A percentile compares a stretch with the other conserved stretches of the same genome.
Evolutionary conservation across 2,113 vertebrate genomes (phyloP).

Genomic region (Caranx ignobilis): DNA sequence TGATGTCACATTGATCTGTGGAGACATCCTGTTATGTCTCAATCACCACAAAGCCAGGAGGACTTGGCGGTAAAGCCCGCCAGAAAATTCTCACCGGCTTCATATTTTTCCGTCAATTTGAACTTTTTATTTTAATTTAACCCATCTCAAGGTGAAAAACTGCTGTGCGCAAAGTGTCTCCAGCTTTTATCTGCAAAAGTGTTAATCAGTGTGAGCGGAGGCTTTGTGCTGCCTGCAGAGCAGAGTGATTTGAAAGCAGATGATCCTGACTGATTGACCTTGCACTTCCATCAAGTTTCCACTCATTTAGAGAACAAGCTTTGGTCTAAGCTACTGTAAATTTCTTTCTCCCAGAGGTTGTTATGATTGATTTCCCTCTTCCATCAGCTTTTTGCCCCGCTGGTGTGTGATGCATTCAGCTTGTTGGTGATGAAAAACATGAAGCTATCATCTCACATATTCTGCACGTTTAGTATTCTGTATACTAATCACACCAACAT

Average conservation of each 20-base stretch:
- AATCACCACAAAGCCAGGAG: no score
- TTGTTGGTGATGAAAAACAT: conserved; percentile 21
- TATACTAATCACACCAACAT: conserved; percentile 56
- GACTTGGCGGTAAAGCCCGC: no score
- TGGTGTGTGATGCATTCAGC: conserved; percentile 18
- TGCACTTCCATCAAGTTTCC: conserved; percentile 1
- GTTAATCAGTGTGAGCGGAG: conserved; percentile 9
- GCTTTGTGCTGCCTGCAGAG: conserved; percentile 28
- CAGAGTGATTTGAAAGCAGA: conserved; percentile 3
- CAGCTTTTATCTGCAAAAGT: background rate
- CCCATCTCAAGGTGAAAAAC: conserved; percentile 14
- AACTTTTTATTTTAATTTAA: conserved; percentile 12
- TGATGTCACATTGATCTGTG: background rate
- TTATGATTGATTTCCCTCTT: conserved; percentile 37
- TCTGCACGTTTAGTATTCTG: conserved; percentile 56
- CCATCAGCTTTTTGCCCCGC: conserved; percentile 7
- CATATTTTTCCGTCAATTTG: background rate
- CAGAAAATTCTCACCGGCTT: no score
- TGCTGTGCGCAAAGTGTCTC: background rate
- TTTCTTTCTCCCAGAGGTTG: conserved; percentile 16
- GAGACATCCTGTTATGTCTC: background rate
- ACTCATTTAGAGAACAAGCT: conserved; percentile 26
- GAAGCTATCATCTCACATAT: background rate
- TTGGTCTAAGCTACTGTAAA: conserved; percentile 11
- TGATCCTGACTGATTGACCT: conserved; percentile 52